These are phyloP conservation scores for Poecile atricapillus DNA, from an alignment of 2,113 vertebrate species.

Conservation along the genomic window DNA sequence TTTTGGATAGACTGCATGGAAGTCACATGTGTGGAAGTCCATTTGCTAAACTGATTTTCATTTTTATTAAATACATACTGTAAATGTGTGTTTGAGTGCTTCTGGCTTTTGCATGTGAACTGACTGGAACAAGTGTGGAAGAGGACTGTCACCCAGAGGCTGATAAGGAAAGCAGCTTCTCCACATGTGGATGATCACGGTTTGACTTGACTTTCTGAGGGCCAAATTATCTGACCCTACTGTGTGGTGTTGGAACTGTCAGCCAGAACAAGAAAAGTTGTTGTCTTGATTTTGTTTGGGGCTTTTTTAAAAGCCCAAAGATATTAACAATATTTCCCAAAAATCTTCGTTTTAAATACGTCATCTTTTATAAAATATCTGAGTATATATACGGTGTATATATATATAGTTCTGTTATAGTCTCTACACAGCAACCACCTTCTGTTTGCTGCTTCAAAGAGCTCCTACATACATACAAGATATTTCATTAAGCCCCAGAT, in stretches of 20 bases:
- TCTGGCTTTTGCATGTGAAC: background rate
- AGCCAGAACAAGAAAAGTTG: background rate
- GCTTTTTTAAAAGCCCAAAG: background rate
- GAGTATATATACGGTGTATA: background rate
- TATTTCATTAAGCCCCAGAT: background rate
- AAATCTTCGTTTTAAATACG: background rate
- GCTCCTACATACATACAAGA: accelerated
- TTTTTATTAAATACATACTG: background rate
- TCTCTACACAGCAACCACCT: background rate
- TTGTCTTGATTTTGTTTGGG: background rate
- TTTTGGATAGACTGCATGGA: background rate
- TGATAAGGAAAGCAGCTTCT: background rate
- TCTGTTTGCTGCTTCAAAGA: background rate
- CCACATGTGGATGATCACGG: accelerated
- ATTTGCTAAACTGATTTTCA: background rate
- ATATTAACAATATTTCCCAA: background rate
- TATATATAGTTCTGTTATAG: background rate
- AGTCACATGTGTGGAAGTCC: background rate
- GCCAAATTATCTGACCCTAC: background rate
- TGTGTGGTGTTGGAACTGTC: background rate
- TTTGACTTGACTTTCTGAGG: background rate
- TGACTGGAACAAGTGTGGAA: background rate
- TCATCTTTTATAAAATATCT: background rate
- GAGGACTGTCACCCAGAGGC: background rate
- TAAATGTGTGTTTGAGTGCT: background rate